phyloP scores from a whole-genome alignment of 2,113 vertebrate species.

The Acinonyx jubatus region DNA sequence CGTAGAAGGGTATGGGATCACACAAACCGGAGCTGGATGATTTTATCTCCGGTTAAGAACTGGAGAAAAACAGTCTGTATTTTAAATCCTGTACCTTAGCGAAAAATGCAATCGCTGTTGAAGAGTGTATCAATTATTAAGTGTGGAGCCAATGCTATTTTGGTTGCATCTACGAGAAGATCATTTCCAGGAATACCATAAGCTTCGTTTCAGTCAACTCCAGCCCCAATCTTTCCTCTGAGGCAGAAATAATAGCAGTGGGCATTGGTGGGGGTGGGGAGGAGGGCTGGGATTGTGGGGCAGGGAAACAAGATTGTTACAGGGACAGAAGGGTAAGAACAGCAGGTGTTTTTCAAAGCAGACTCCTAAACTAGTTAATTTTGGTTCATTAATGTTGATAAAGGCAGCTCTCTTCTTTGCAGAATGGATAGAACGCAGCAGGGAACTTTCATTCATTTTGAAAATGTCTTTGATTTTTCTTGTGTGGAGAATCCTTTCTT shows the following conservation, averaged over 20 bases:
- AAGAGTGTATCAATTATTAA: constrained; percentile 69
- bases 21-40: neutral
- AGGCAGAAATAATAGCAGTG: constrained; percentile 38
- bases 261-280: neutral
- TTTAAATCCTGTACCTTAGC: constrained; percentile 50
- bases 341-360: constrained; percentile 46
- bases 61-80: constrained; percentile 6
- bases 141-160: constrained; percentile 47
- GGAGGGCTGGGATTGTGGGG: neutral
- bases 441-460: constrained; percentile 46
- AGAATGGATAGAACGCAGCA: constrained; percentile 23
- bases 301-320: neutral
- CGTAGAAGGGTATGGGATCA: constrained; percentile 4
- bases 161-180: constrained; percentile 54
- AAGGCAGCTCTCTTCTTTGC: constrained; percentile 36
- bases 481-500: neutral
- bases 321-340: constrained; percentile 36
- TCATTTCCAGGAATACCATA: constrained; percentile 65
- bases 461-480: constrained; percentile 57
- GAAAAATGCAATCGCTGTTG: constrained; percentile 32
- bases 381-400: constrained; percentile 58
- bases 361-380: constrained; percentile 53
- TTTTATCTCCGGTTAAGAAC: constrained; percentile 27
- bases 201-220: neutral
- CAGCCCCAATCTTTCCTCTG: neutral